Evolutionary conservation across 92 coral and sea anemone genomes (phyloP).

Genomic region (Montipora capitata): DNA sequence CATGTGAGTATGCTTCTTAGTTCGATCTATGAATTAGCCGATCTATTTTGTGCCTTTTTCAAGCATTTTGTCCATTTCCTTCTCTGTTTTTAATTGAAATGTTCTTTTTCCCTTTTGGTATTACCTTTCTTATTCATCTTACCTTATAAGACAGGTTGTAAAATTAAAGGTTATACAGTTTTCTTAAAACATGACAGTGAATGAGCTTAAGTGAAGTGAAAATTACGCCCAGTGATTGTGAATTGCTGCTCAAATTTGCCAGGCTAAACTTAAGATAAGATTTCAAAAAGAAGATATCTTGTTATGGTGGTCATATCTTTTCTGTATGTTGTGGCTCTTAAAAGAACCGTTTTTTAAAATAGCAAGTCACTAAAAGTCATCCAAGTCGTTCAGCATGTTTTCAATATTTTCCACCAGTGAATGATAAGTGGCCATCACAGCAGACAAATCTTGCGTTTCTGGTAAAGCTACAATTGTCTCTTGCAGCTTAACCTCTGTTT

Average conservation of each 20-base stretch:
- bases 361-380: not conserved
- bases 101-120: not conserved
- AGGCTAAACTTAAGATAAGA: not conserved
- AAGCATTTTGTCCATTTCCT: conserved; percentile 34
- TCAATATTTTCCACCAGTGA: conserved; percentile 13
- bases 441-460: conserved; percentile 6
- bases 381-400: conserved; percentile 11
- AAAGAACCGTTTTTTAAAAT: conserved; percentile 30
- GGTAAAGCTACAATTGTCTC: conserved; percentile 27
- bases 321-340: conserved; percentile 32
- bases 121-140: conserved; percentile 24
- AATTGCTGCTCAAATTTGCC: conserved; percentile 12
- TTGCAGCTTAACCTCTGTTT: not conserved
- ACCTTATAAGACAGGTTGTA: conserved; percentile 14
- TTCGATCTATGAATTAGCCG: conserved; percentile 20
- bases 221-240: not conserved
- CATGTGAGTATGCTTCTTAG: conserved; percentile 19
- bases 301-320: conserved; percentile 13
- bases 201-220: not conserved
- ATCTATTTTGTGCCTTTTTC: conserved; percentile 35
- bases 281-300: conserved; percentile 3
- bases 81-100: conserved; percentile 39
- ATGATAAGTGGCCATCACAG: not conserved
- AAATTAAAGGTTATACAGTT: not conserved
- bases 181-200: conserved; percentile 8